A percentile compares a stretch with the other conserved stretches of the same genome.
These are phyloP conservation scores for Hypanus sabinus DNA, from an alignment of 2,113 vertebrate species.

Conservation along the genomic window DNA sequence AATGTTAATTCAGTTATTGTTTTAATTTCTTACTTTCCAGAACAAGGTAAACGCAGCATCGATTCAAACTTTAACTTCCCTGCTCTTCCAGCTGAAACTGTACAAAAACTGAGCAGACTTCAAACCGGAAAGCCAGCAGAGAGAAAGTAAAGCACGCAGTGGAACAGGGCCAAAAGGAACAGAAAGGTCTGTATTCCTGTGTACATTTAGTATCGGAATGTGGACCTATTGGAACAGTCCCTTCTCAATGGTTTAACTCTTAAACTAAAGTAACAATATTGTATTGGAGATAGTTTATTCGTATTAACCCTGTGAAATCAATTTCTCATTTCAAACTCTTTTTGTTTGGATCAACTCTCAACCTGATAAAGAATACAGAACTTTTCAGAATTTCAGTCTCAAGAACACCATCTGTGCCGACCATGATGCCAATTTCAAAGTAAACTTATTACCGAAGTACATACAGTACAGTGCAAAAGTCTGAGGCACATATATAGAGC, in stretches of 20 bases:
- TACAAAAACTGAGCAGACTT: not conserved
- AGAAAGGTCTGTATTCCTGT: not conserved
- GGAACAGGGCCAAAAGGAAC: conserved; percentile 1
- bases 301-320: not conserved
- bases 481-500: no score
- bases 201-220: not conserved
- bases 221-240: not conserved
- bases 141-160: not conserved
- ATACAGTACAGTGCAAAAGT: no score
- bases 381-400: no score
- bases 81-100: not conserved
- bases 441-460: no score
- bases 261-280: not conserved
- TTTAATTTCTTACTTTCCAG: not conserved
- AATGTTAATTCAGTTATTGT: not conserved
- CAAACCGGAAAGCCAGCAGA: not conserved
- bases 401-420: no score
- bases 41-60: not conserved
- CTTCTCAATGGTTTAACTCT: not conserved
- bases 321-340: no score
- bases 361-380: no score
- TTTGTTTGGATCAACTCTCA: no score
- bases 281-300: not conserved
- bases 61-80: not conserved
- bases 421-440: no score